phyloP scores from a whole-genome alignment of 2,888 invertebrate species.

The Cactoblastis cactorum region DNA sequence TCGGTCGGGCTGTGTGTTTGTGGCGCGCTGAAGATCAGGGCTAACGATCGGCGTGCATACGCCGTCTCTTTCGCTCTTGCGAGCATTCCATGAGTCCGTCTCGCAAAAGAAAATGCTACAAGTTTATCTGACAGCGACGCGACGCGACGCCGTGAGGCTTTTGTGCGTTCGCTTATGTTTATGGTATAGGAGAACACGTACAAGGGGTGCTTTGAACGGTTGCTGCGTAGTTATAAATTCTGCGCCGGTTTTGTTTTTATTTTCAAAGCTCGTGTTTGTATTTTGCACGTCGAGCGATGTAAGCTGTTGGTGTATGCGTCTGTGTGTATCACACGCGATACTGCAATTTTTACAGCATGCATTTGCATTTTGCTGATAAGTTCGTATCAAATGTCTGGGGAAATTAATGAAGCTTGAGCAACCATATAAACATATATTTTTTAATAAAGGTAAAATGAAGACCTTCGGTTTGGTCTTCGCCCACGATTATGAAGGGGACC shows the following conservation, averaged over 20 bases:
- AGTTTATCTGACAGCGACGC: constrained; percentile 76
- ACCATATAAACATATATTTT: neutral
- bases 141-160: constrained; percentile 73
- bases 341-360: constrained; percentile 20
- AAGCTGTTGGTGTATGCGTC: constrained; percentile 20
- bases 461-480: too few relatives aligned
- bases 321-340: constrained; percentile 30
- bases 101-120: constrained; percentile 74
- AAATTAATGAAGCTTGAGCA: constrained; percentile 6
- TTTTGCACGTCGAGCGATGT: constrained; percentile 28
- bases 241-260: constrained; percentile 61
- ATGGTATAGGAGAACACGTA: constrained; percentile 76
- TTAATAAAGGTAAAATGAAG: too few relatives aligned
- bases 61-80: constrained; percentile 56
- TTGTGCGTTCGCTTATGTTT: constrained; percentile 79
- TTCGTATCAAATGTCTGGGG: constrained; percentile 6
- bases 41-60: constrained; percentile 72
- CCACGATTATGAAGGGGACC: too few relatives aligned
- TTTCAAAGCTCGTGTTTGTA: constrained; percentile 48
- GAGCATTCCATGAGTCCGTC: constrained; percentile 40
- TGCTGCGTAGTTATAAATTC: constrained; percentile 58
- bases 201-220: constrained; percentile 72
- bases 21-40: constrained; percentile 80
- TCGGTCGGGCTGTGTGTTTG: constrained; percentile 79
- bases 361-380: constrained; percentile 19